phyloP scores from a whole-genome alignment of 2,797 vertebrate genomes.

The Discoglossus pictus region DNA sequence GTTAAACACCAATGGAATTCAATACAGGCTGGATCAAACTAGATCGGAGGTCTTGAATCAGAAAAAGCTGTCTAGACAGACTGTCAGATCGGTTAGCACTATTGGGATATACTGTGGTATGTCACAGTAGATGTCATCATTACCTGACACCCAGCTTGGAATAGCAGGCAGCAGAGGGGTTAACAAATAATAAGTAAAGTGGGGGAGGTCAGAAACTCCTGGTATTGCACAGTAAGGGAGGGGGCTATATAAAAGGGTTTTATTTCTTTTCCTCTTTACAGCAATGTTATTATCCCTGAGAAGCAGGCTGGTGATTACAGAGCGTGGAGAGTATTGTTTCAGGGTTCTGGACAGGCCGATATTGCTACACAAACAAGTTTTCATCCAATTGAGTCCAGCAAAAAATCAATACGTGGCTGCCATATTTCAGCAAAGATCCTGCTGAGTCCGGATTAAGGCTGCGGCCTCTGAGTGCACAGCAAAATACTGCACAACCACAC shows the following conservation, averaged over 20 bases:
- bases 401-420: slow-evolving; percentile 92
- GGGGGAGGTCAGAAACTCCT: slow-evolving; percentile 14
- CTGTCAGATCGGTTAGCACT: too few species aligned
- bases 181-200: slow-evolving; percentile 15
- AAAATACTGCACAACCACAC: not conserved
- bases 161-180: slow-evolving; percentile 4
- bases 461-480: not conserved
- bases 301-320: slow-evolving; percentile 88
- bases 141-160: not conserved
- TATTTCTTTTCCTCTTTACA: slow-evolving; percentile 81
- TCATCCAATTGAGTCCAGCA: slow-evolving; percentile 92
- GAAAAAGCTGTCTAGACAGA: too few species aligned
- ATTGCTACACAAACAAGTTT: slow-evolving; percentile 98
- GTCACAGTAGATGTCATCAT: slow-evolving; percentile 2
- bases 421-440: slow-evolving; percentile 77
- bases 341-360: slow-evolving; percentile 88
- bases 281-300: slow-evolving; percentile 95
- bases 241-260: slow-evolving; percentile 14
- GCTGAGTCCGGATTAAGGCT: slow-evolving; percentile 69
- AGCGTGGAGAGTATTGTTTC: slow-evolving; percentile 79
- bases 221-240: slow-evolving; percentile 23
- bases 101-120: too few species aligned
- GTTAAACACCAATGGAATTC: too few species aligned
- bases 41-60: too few species aligned
- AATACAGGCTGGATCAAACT: too few species aligned